phyloP scores from a whole-genome alignment of 2,113 vertebrate species.

The Pheucticus melanocephalus region DNA sequence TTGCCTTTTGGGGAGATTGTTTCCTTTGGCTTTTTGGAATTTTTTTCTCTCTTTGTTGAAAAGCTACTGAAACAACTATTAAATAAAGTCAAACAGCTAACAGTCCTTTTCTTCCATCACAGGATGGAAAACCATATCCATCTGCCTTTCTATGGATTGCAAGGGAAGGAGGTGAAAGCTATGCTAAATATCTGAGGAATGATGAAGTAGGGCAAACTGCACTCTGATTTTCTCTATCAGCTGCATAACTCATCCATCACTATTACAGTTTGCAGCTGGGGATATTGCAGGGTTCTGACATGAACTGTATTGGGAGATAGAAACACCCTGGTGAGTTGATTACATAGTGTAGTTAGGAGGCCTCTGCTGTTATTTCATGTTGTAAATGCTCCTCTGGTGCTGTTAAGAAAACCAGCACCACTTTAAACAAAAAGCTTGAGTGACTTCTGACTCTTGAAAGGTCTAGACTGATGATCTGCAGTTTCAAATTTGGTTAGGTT shows the following conservation, averaged over 20 bases:
- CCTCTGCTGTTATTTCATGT: background rate
- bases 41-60: background rate
- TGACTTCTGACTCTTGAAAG: background rate
- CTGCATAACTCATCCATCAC: background rate
- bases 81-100: constrained; percentile 13
- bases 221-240: background rate
- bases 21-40: background rate
- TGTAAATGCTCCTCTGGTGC: background rate
- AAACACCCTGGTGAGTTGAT: background rate
- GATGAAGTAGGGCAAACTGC: background rate
- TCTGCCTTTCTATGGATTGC: background rate
- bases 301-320: background rate
- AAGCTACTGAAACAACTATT: background rate
- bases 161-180: background rate
- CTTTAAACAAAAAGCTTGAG: background rate
- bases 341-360: background rate
- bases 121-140: background rate
- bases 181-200: constrained; percentile 46
- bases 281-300: background rate
- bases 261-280: background rate
- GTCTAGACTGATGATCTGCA: background rate
- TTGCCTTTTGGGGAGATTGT: background rate
- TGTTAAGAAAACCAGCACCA: background rate
- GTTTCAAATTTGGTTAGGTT: background rate
- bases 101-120: background rate